Base-by-base conservation (phyloP, 2,888 invertebrate species). In the Pandemis corylana region DNA sequence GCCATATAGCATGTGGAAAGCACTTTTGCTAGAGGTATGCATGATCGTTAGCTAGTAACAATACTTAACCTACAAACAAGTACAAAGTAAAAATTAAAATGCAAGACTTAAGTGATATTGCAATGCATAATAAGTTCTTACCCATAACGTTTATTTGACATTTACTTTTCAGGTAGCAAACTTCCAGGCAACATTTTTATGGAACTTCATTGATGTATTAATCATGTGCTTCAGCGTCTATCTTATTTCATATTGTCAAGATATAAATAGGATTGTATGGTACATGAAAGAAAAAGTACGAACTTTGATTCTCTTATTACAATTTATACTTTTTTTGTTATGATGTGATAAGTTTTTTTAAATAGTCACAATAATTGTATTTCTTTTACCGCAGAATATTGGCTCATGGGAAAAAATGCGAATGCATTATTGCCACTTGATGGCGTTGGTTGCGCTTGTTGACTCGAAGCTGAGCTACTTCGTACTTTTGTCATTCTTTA, bases 401-500 rank as follows among this genome's bases (percentile, higher is more conserved):
- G 69, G 82, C 4, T 78, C 83, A 13, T 90, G 90, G 90, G 78
- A 81, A 0, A 82, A 75, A 7, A 77, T 86, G 1, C 80, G 87
- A 28, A 66, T 77, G 0, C 79, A 84, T n/a, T 83, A 85, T 56
- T 84, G 86, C 0, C 80, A 79, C 1, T 46, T 86, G 15, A 82
- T 83, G 12, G 76, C 77, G 12, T 69, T 88, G 3, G 78, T 87
- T 0, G 83, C 81, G 65, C 69, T 83, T 10, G 81, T 86, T 28
- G 82, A 88, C 62, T 56, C 28, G 0, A 80, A 80, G 9, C 76
- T 90, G 61, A 84, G 85, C 10, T 80, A 77, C 2, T 80, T 89
- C 12, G 82, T 90, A 5, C 77, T 91, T 4, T 5, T 86, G 3
- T 84, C 89, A 0, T 85, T 87, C 20, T 85, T 89, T 62, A 76